Evolutionary conservation across 1,140 invertebrate genomes (phyloP).

Genomic region (Lepidurus couesii): DNA sequence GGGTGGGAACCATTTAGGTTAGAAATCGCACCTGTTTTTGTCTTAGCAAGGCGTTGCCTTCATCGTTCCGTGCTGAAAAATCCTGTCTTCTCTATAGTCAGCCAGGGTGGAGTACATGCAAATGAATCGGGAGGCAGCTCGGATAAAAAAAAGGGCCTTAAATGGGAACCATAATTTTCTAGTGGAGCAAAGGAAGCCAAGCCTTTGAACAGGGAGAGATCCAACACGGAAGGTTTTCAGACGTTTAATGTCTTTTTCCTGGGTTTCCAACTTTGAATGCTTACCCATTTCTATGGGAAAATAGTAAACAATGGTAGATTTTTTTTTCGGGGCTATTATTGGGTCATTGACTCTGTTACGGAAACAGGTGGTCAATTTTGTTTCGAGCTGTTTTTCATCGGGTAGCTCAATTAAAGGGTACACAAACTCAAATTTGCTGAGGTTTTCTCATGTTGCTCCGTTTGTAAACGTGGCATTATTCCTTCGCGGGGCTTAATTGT

Average conservation of each 20-base stretch:
- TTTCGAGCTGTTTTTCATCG: too few relatives aligned
- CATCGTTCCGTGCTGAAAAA: neutral
- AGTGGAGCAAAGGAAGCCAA: neutral
- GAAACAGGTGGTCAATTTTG: too few relatives aligned
- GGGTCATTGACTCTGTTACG: too few relatives aligned
- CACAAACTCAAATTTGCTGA: too few relatives aligned
- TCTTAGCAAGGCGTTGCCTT: neutral
- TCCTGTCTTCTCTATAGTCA: neutral
- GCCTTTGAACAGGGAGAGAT: neutral
- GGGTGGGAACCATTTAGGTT: neutral
- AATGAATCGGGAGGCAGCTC: neutral
- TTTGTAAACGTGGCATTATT: too few relatives aligned
- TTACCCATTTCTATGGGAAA: too few relatives aligned
- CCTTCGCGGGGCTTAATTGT: too few relatives aligned
- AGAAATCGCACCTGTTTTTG: constrained; percentile 10
- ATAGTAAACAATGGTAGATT: too few relatives aligned
- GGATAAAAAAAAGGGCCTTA: neutral
- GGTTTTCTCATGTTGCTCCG: too few relatives aligned
- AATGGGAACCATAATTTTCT: too few relatives aligned
- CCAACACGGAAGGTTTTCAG: neutral
- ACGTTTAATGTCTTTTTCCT: neutral
- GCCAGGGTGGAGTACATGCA: constrained; percentile 8
- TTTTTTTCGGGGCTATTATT: too few relatives aligned
- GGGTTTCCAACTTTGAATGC: neutral
- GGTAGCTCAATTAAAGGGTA: too few relatives aligned